Percentiles rank a stretch among this genome's conserved stretches.
These are phyloP conservation scores for Megalurothrips usitatus DNA, from an alignment of 2,888 invertebrate species.

Conservation along the genomic window DNA sequence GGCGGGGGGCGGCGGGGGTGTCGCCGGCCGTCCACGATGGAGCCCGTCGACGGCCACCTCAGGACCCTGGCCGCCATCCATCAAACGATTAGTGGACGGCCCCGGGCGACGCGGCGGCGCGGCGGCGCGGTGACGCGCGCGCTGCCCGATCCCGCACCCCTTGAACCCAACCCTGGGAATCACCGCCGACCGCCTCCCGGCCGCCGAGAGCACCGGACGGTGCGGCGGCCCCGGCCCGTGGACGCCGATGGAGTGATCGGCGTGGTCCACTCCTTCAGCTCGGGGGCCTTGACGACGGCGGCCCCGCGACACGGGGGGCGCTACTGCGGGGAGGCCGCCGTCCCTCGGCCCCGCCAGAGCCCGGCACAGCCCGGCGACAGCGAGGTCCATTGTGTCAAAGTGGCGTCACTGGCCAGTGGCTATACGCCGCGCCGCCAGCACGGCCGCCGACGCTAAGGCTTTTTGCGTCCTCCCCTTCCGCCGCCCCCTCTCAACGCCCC, in stretches of 20 bases:
- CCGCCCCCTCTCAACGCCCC: neutral
- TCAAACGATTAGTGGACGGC: slow-evolving; percentile 10
- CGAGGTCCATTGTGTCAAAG: neutral
- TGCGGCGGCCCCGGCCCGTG: neutral
- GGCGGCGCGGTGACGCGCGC: no score
- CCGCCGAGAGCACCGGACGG: neutral
- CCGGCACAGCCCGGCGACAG: neutral
- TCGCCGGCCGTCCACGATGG: neutral
- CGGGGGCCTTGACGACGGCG: no score
- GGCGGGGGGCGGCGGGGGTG: neutral
- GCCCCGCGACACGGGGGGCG: no score
- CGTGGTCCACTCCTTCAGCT: no score
- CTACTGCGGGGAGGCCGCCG: no score
- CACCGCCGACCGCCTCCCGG: neutral
- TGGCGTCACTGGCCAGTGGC: neutral
- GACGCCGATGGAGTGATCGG: no score
- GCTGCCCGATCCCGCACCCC: no score
- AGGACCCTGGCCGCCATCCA: slow-evolving; percentile 18
- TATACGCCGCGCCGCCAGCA: neutral
- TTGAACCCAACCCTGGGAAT: no score
- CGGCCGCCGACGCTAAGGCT: neutral
- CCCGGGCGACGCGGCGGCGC: no score
- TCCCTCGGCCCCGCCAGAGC: neutral
- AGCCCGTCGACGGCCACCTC: slow-evolving; percentile 10
- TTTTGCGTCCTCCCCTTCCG: neutral